Percentiles rank a stretch among this genome's conserved stretches.
Conservation (phyloP, 2,113 vertebrate species). For the Nannobrachium achirus region DNA sequence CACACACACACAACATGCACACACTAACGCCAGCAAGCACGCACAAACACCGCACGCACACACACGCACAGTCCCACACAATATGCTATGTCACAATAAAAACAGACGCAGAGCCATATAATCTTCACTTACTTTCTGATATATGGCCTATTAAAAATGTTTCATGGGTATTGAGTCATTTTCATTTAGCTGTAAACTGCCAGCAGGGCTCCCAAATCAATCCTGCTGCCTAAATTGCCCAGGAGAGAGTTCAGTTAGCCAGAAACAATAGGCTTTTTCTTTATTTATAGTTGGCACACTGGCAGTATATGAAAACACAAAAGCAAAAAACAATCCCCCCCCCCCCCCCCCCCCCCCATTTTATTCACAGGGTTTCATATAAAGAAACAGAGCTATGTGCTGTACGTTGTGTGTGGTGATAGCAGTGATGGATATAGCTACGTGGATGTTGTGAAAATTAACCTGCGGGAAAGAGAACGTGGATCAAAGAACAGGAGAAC, state of each 20-base stretch:
- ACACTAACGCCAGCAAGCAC: not conserved
- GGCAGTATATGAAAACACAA: slow-evolving; percentile 30
- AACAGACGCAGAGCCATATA: slow-evolving; percentile 35
- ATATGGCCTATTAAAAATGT: slow-evolving; percentile 50
- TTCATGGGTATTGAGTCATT: slow-evolving; percentile 54
- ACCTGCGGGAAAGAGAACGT: slow-evolving; percentile 49
- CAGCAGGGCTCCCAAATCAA: slow-evolving; percentile 57
- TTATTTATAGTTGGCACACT: slow-evolving; percentile 60
- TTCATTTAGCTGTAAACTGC: slow-evolving; percentile 67
- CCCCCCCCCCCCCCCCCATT: slow-evolving; percentile 6
- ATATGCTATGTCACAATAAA: slow-evolving; percentile 6
- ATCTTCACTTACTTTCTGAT: slow-evolving; percentile 41
- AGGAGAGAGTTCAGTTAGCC: slow-evolving; percentile 30
- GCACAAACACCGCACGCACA: not conserved
- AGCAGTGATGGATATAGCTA: slow-evolving; percentile 67
- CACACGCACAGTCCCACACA: not conserved
- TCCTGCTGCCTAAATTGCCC: slow-evolving; percentile 54
- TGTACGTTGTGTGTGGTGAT: slow-evolving; percentile 43
- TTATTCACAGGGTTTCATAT: not conserved
- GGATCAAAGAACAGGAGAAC: slow-evolving; percentile 62
- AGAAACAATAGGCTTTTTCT: slow-evolving; percentile 38
- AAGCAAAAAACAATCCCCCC: slow-evolving; percentile 34
- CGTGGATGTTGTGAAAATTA: slow-evolving; percentile 59
- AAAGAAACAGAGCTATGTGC: slow-evolving; percentile 53
- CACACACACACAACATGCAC: not conserved